A percentile compares a stretch with the other conserved stretches of the same genome.
These are phyloP conservation scores for Heloderma charlesbogerti DNA, from an alignment of 2,113 vertebrate genomes.

Conservation along the genomic window DNA sequence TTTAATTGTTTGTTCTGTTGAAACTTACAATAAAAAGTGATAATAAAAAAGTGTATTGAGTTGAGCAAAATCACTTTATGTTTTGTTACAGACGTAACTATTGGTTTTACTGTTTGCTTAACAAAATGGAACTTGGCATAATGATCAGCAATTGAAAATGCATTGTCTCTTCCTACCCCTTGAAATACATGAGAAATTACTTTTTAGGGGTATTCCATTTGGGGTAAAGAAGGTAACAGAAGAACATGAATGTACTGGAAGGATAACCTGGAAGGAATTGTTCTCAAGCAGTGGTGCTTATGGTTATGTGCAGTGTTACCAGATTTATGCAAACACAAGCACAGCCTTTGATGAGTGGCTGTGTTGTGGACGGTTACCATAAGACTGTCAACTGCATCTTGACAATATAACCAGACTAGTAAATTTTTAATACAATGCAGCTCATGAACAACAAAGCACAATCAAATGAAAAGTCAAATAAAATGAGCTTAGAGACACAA, in stretches of 20 bases:
- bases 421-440: slow-evolving; percentile 72
- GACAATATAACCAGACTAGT: slow-evolving; percentile 62
- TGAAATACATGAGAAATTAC: not conserved
- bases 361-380: slow-evolving; percentile 54
- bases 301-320: not conserved
- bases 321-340: not conserved
- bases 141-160: slow-evolving; percentile 53
- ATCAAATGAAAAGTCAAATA: slow-evolving; percentile 74
- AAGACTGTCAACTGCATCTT: slow-evolving; percentile 59
- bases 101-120: slow-evolving; percentile 67
- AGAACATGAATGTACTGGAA: no score
- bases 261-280: not conserved
- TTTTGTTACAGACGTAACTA: slow-evolving; percentile 50
- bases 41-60: slow-evolving; percentile 64
- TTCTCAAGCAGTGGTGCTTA: no score
- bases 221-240: not conserved
- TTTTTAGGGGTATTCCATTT: not conserved
- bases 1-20: no score
- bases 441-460: slow-evolving; percentile 60
- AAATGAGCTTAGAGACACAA: slow-evolving; percentile 62
- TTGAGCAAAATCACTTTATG: slow-evolving; percentile 39
- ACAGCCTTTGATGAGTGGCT: slow-evolving; percentile 31
- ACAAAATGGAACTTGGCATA: slow-evolving; percentile 59
- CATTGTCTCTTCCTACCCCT: not conserved
- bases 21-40: no score